phyloP scores from a whole-genome alignment of 2,888 invertebrate genomes.

The Calameuta filiformis region DNA sequence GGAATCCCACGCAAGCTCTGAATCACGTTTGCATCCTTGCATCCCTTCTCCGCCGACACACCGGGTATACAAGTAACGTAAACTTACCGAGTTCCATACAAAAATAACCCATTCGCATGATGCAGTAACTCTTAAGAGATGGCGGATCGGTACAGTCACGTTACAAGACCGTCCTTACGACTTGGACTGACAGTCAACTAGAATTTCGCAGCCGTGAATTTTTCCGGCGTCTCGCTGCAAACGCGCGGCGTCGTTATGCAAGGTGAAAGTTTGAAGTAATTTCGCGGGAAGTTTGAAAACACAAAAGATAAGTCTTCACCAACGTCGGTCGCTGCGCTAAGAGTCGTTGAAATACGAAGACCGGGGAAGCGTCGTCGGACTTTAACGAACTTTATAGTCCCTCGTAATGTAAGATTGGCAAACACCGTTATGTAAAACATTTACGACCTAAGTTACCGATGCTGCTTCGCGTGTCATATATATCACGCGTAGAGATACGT shows the following conservation, averaged over 20 bases:
- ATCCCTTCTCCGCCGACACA: not conserved
- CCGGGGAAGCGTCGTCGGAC: slow-evolving; percentile 11
- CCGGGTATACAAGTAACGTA: not conserved
- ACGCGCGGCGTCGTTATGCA: not conserved
- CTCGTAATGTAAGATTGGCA: slow-evolving; percentile 26
- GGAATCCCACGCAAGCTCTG: not conserved
- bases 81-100: not conserved
- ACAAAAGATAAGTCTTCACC: slow-evolving; percentile 2
- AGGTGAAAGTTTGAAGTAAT: slow-evolving; percentile 1
- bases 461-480: not conserved
- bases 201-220: not conserved
- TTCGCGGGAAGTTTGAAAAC: slow-evolving; percentile 27
- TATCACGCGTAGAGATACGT: not conserved
- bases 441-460: not conserved
- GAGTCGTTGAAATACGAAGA: slow-evolving; percentile 29
- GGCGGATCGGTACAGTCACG: not conserved
- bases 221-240: not conserved
- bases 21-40: slow-evolving; percentile 3
- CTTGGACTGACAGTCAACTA: not conserved
- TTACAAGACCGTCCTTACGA: not conserved
- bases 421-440: slow-evolving; percentile 23
- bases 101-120: not conserved
- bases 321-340: slow-evolving; percentile 4
- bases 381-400: slow-evolving; percentile 29
- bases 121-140: not conserved